Base-by-base conservation (phyloP, 2,113 vertebrate species). In the Pholis gunnellus region DNA sequence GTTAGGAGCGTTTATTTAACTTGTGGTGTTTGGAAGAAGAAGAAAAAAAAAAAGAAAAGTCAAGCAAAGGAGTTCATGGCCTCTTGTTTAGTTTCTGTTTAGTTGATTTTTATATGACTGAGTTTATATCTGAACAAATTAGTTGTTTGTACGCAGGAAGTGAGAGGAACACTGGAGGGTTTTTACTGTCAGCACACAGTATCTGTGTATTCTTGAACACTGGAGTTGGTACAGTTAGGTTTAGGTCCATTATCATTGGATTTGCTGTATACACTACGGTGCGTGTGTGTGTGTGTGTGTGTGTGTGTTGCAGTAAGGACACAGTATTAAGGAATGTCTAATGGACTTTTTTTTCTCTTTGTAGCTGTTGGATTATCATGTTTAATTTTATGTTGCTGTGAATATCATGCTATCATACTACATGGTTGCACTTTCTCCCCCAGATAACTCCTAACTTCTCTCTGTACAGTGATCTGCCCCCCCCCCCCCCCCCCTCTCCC, bases 201-300 rank as follows among this genome's bases (percentile, higher is more conserved):
- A 88, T 91, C 89, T 91, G 89, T 91, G 89, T 84, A 86, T 74
- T 85, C 74, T 78, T 65, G 38, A 84, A 73, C 80, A 81, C 74
- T 77, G 77, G 75, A 57, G 11, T 71, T 87, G 50, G 67, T 83
- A 59, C 31, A 67, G 48, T 76, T 79, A 1, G 9, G 56, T 89
- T 70, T 48, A 34, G 48, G 57, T 88, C 72, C 52, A 70, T 72
- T 67, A 54, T 50, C 48, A 34, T 56, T 77, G 72, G 85, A 85
- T 60, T 36, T 82, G 29, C 77, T 75, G 85, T 76, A 63, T 27
- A 65, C 75, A 72, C 73, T 13, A 72, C 56, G 59, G 56, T 59
- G 56, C 14, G 54, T 57, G 54, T 48, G 46, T 20, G 46, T 48
- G 46, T 20, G 46, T 20, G 46, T 48, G 46, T 48, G 46, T 29